phyloP scores from a whole-genome alignment of 2,888 invertebrate genomes.

The Brachylomia viminalis region DNA sequence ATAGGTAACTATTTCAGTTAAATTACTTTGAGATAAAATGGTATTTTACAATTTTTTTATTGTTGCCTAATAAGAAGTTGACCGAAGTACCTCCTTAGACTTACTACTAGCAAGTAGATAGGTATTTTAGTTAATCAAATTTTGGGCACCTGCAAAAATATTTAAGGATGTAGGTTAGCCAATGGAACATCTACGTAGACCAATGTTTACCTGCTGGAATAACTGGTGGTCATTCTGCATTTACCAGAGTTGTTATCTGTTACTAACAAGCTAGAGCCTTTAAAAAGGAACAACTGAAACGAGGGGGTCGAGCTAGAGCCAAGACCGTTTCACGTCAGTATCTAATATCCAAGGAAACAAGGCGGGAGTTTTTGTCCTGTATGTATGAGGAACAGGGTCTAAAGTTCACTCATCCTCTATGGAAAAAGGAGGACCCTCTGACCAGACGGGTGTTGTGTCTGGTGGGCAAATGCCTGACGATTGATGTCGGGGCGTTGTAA shows the following conservation, averaged over 20 bases:
- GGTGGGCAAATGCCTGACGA: too few species aligned
- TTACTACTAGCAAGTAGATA: not conserved
- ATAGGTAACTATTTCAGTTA: not conserved
- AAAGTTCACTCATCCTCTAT: too few species aligned
- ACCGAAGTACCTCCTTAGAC: too few species aligned
- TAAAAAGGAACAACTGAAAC: not conserved
- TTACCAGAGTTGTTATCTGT: not conserved
- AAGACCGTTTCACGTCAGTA: too few species aligned
- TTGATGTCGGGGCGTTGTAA: too few species aligned
- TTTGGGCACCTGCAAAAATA: not conserved
- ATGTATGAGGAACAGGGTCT: too few species aligned
- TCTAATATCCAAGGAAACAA: not conserved
- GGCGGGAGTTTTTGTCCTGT: not conserved
- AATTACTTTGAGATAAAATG: conserved; percentile 8
- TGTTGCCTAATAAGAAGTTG: not conserved
- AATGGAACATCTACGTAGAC: not conserved
- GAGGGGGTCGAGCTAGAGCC: not conserved
- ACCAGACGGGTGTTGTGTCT: too few species aligned
- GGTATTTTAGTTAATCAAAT: not conserved
- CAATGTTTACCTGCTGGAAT: conserved; percentile 3
- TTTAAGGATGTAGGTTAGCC: not conserved
- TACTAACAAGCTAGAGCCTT: not conserved
- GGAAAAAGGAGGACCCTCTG: too few species aligned
- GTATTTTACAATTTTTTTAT: not conserved
- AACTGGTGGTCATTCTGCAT: not conserved